A percentile compares a stretch with the other conserved stretches of the same genome.
Evolutionary conservation across 2,113 vertebrate genomes (phyloP).

Genomic region (Seriola dumerili): DNA sequence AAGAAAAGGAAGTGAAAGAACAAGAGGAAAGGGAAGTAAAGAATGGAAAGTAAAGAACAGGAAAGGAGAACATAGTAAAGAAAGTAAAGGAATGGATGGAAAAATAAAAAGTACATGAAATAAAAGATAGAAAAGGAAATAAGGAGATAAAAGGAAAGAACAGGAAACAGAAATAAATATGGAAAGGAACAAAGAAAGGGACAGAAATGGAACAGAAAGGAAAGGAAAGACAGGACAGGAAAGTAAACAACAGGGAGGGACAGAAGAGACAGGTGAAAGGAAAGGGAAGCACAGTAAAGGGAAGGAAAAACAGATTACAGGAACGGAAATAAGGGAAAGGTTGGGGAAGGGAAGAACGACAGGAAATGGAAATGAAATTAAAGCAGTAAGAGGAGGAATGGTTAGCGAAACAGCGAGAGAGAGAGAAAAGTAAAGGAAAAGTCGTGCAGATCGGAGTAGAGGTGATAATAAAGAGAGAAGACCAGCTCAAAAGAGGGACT

Average conservation of each 20-base stretch:
- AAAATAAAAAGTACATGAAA: too few relatives aligned
- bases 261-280: too few relatives aligned
- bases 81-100: not conserved
- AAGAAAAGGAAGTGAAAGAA: not conserved
- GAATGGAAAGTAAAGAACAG: not conserved
- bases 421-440: not conserved
- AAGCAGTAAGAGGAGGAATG: not conserved
- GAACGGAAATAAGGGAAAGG: not conserved
- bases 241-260: not conserved
- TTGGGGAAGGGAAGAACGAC: not conserved
- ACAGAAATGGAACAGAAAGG: too few relatives aligned
- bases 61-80: not conserved
- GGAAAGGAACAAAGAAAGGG: too few relatives aligned
- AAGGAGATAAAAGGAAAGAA: not conserved
- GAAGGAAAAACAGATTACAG: not conserved
- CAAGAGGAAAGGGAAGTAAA: too few relatives aligned
- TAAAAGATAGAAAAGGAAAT: accelerated
- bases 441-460: not conserved
- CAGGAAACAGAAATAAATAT: too few relatives aligned
- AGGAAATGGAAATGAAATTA: not conserved
- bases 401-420: too few relatives aligned
- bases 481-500: not conserved
- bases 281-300: not conserved
- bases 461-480: not conserved
- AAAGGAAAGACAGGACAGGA: not conserved